phyloP scores from a whole-genome alignment of 2,797 vertebrate genomes.

The Adelosebastes latens region DNA sequence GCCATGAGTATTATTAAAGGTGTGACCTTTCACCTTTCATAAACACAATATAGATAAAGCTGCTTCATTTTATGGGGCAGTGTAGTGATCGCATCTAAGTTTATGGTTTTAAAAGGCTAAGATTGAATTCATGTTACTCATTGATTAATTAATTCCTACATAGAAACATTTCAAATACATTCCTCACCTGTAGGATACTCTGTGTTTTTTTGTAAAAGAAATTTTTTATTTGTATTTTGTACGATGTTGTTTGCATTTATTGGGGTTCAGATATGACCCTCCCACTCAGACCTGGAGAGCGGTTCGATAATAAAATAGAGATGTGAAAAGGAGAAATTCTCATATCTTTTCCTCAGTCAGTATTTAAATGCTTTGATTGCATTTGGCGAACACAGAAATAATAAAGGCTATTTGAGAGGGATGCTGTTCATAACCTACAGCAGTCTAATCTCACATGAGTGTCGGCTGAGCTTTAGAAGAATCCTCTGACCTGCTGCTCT shows the following conservation, averaged over 20 bases:
- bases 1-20: background rate
- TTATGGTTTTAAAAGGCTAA: background rate
- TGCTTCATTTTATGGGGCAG: background rate
- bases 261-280: background rate
- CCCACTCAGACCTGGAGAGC: background rate
- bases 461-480: constrained; percentile 76
- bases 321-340: background rate
- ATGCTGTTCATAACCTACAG: constrained; percentile 38
- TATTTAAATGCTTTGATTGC: background rate
- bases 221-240: background rate
- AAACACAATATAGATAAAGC: background rate
- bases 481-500: constrained; percentile 71
- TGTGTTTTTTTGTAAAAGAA: background rate
- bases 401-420: constrained; percentile 19
- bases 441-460: constrained; percentile 74
- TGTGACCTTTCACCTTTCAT: background rate
- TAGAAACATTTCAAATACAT: background rate
- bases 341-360: background rate
- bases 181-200: background rate
- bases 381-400: background rate
- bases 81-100: background rate
- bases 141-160: background rate
- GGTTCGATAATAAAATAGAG: background rate
- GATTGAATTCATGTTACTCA: background rate
- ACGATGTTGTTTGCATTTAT: background rate